phyloP scores from a whole-genome alignment of 2,113 vertebrate species.

The Laterallus jamaicensis region DNA sequence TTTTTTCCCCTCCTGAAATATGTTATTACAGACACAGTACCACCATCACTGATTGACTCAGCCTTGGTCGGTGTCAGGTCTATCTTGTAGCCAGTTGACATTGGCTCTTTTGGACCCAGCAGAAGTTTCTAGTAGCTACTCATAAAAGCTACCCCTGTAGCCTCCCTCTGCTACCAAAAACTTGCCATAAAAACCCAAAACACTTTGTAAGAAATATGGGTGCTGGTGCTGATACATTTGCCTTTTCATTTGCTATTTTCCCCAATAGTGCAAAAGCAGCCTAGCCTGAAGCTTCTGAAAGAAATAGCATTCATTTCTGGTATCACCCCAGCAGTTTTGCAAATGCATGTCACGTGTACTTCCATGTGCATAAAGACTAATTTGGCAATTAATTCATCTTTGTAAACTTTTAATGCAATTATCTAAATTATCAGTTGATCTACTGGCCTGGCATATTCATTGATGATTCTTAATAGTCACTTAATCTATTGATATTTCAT shows the following conservation, averaged over 20 bases:
- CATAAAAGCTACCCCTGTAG: no score
- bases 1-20: no score
- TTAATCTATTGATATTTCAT: conserved; percentile 27
- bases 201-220: not conserved
- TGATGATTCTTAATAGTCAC: not conserved
- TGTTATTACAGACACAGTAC: no score
- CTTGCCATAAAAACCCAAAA: no score
- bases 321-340: not conserved
- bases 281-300: not conserved
- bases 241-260: not conserved
- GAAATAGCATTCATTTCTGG: not conserved
- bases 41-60: no score
- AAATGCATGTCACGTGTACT: not conserved
- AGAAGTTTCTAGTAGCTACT: no score
- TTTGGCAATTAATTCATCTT: not conserved
- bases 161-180: no score
- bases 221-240: not conserved
- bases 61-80: no score
- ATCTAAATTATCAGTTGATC: not conserved
- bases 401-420: conserved; percentile 5
- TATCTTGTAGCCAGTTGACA: no score
- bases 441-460: not conserved
- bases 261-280: not conserved
- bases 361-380: not conserved
- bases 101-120: no score